phyloP scores from a whole-genome alignment of 2,888 invertebrate species.

The Noctua fimbriata region DNA sequence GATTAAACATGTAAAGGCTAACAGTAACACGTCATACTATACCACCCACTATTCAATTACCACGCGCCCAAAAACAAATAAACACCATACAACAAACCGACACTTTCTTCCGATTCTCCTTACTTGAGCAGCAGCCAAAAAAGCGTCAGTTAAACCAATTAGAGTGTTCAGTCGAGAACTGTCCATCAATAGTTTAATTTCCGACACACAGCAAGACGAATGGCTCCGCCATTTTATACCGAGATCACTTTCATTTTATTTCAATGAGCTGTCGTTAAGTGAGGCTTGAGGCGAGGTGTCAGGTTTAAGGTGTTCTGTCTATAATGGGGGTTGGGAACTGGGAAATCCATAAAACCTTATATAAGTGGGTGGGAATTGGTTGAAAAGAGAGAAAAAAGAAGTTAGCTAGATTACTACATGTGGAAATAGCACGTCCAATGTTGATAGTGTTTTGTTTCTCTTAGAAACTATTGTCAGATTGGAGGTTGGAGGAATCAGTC shows the following conservation, averaged over 20 bases:
- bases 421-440: not conserved
- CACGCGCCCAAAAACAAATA: constrained; percentile 12
- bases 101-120: constrained; percentile 57
- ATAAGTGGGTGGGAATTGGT: not conserved
- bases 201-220: constrained; percentile 69
- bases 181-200: constrained; percentile 67
- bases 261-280: constrained; percentile 57
- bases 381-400: not conserved
- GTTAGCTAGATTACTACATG: not conserved
- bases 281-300: constrained; percentile 15
- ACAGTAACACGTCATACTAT: not conserved
- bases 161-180: constrained; percentile 57
- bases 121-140: constrained; percentile 52
- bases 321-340: constrained; percentile 1
- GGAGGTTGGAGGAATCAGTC: not conserved
- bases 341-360: not conserved
- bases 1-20: too few species aligned
- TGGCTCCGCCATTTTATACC: constrained; percentile 57
- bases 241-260: constrained; percentile 67
- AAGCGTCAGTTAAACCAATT: constrained; percentile 63
- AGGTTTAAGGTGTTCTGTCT: constrained; percentile 4
- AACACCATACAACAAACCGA: constrained; percentile 30
- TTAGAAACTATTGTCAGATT: not conserved
- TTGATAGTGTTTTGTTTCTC: not conserved
- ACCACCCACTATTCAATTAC: not conserved